These are phyloP conservation scores for Drosophila miranda DNA, from an alignment of 1,140 invertebrate species.

Conservation along the genomic window DNA sequence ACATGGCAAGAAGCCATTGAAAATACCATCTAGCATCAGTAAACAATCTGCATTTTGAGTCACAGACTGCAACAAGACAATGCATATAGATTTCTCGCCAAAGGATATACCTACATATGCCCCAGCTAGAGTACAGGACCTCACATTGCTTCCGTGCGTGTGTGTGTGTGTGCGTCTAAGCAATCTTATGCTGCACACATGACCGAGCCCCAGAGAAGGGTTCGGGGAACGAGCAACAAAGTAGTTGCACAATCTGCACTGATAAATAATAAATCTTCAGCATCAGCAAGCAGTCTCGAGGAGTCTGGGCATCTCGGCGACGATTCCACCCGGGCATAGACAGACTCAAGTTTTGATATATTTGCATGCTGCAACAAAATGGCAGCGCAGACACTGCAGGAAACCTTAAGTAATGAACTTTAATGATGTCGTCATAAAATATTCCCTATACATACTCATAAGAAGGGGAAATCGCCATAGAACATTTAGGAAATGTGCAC, in stretches of 20 bases:
- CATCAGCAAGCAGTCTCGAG: conserved; percentile 53
- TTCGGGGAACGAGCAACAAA: conserved; percentile 29
- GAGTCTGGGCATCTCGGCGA: conserved; percentile 20
- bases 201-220: conserved; percentile 27
- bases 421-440: conserved; percentile 48
- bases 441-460: background rate
- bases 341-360: conserved; percentile 55
- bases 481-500: background rate
- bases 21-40: conserved; percentile 68
- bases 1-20: conserved; percentile 54
- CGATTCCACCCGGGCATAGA: conserved; percentile 45
- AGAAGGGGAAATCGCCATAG: background rate
- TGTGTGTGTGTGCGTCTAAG: conserved; percentile 38
- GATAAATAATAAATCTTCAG: conserved; percentile 74
- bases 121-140: conserved; percentile 6
- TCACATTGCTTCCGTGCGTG: conserved; percentile 4
- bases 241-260: conserved; percentile 70
- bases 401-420: conserved; percentile 66
- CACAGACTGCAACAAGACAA: conserved; percentile 52
- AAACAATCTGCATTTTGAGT: conserved; percentile 72
- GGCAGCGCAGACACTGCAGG: conserved; percentile 48
- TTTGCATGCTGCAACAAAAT: conserved; percentile 60
- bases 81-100: conserved; percentile 58
- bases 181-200: conserved; percentile 67
- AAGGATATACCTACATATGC: conserved; percentile 20